Base-by-base conservation (phyloP, 2,113 vertebrate species). In the Peromyscus californicus region DNA sequence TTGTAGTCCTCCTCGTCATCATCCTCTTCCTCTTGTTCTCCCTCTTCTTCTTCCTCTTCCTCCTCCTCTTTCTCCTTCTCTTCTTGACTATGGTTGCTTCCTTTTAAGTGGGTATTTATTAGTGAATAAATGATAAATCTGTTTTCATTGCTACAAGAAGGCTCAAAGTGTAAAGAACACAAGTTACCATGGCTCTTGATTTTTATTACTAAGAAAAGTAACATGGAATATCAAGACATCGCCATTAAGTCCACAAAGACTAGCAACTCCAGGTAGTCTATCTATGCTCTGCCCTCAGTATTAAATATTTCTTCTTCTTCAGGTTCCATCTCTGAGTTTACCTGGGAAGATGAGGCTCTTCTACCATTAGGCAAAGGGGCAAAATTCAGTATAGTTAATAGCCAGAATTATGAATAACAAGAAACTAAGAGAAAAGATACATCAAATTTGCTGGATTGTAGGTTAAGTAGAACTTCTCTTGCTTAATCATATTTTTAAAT, bases 161-260 rank as follows among this genome's bases (percentile, higher is more conserved):
- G 82, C 51, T 45, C 61, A 89, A 96, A 96, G 42, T 57, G 13
- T 83, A 48, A 93, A 15, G 61, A 91, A 69, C 36, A 54, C 39
- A 95, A 75, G 33, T 76, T 54, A n/a, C 61, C 33, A 8, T 70
- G 2, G 5, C 16, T 51, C 39, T 84, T 96, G 54, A 69, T 96
- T 97, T 85, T 94, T 85, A 63, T 84, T 89, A 22, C 75, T 85
- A 67, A 93, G 57, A 91, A 69, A 97, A 67, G 42, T 42, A 89
- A 74, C 51, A 70, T 21, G 59, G 79, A 21, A 1, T 61, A 31
- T 48, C 61, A n/a, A 16, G 21, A 36, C 21, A 36, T 63, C 10
- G 61, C 67, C 16, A 12, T 67, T 65, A 57, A 17, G 31, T 17
- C 36, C 69, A n/a, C 12, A 21, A 9, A 31, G 36, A 11, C 39